Conservation (phyloP, 2,797 vertebrate species). For the Macroramphosus scolopax region DNA sequence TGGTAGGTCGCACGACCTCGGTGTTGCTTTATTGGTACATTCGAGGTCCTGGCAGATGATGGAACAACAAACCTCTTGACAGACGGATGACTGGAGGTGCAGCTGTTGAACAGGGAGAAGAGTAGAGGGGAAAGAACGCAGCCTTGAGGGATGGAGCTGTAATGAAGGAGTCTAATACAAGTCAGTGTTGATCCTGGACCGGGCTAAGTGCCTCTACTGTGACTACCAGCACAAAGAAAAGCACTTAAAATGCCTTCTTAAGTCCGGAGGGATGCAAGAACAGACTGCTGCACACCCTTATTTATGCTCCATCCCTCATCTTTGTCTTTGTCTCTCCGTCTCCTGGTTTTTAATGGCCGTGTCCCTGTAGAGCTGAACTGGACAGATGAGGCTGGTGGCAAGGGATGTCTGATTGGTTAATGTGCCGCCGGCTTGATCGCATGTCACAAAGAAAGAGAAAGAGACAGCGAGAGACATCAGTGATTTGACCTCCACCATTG, state of each 20-base stretch:
- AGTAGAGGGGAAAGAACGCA: too few relatives aligned
- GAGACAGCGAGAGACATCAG: slow-evolving; percentile 1
- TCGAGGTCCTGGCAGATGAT: too few relatives aligned
- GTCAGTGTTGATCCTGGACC: slow-evolving; percentile 27
- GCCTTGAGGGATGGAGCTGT: too few relatives aligned
- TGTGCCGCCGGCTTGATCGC: slow-evolving; percentile 31
- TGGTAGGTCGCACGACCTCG: too few relatives aligned
- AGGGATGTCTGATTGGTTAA: slow-evolving; percentile 51
- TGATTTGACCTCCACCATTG: slow-evolving; percentile 41
- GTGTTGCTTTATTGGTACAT: too few relatives aligned
- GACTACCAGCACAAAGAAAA: slow-evolving; percentile 37
- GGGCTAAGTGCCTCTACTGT: slow-evolving; percentile 33
- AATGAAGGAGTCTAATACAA: slow-evolving; percentile 15
- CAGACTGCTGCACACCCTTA: slow-evolving; percentile 29
- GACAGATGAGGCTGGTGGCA: slow-evolving; percentile 21
- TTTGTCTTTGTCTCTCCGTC: slow-evolving; percentile 29
- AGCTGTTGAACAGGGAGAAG: too few relatives aligned
- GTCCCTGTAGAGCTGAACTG: slow-evolving; percentile 39
- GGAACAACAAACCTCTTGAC: too few relatives aligned
- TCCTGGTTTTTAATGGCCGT: slow-evolving; percentile 37
- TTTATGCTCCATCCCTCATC: slow-evolving; percentile 47
- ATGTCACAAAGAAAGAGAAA: neutral
- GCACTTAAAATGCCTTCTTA: slow-evolving; percentile 51
- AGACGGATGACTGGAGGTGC: too few relatives aligned
- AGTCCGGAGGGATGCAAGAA: slow-evolving; percentile 46